Base-by-base conservation (phyloP, 2,113 vertebrate species). In the Hyla sarda region DNA sequence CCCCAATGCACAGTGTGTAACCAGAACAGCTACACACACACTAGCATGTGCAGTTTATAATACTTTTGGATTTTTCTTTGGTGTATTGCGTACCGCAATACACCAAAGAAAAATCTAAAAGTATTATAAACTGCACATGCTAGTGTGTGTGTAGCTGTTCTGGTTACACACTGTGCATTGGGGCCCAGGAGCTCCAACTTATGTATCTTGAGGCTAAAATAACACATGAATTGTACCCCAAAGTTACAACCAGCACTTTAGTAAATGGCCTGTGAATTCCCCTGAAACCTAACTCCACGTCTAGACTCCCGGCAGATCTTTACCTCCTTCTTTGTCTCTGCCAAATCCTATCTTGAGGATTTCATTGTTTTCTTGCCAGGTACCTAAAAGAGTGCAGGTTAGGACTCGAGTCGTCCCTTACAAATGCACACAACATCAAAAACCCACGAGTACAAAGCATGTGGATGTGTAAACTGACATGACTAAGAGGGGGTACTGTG, bases 361-460 rank as follows among this genome's bases (percentile, higher is more conserved):
- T 81, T 56, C 14, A 87, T 87, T 58, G 77, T 87, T 25, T 82
- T 34, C 58, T 52, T 87, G 56, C 65, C 56, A 74, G 73, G 56
- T 32, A 76, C n/a, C 52, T 37, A 45, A 58, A 37, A 65, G n/a
- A 32, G 65, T n/a, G 19, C 76, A 80, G 84, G 77, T 86, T 14
- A 37, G 47, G 84, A 80, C 84, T 69, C 23, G 41, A 74, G 30
- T 8, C 56, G 37, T 79, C 32, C 13, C 50, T 34, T 17, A 14
- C 19, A 69, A 41, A 81, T 34, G 16, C 58, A 86, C 80, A 82
- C 32, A 87, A 82, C 21, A 48, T 28, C n/a, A n/a, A 81, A 74
- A 82, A 37, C 30, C 32, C 50, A 73, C 56, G 47, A 65, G 54
- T 74, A 87, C 85, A 87, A 82, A 87, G 85, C 25, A n/a, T 47